Conservation (phyloP, 2,888 invertebrate genomes). For the Drosophila glabriapex region DNA sequence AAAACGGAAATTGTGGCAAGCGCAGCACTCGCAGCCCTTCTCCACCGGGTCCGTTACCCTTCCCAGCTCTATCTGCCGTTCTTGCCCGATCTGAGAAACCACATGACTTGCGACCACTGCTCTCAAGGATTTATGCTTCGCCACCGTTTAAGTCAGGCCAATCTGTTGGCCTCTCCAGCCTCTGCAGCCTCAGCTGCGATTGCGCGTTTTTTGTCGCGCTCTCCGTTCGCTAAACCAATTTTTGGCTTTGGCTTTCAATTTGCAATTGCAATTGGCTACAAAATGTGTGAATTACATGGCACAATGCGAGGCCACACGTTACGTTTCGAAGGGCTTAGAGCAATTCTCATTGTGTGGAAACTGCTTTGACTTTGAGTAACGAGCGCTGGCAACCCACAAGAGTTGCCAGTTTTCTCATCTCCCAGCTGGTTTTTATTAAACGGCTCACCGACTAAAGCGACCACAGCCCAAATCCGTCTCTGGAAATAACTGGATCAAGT, state of each 20-base stretch:
- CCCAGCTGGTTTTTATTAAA: conserved; percentile 38
- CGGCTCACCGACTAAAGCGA: conserved; percentile 6
- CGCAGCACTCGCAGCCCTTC: conserved; percentile 25
- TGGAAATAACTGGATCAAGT: neutral
- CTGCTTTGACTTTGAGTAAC: conserved; percentile 30
- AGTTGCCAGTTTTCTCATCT: conserved; percentile 21
- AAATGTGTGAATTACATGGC: conserved; percentile 53
- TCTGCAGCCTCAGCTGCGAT: conserved; percentile 40
- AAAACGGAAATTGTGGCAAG: conserved; percentile 80
- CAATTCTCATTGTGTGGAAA: conserved; percentile 32
- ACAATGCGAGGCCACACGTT: conserved; percentile 17
- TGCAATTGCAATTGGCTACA: conserved; percentile 56
- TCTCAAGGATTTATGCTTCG: conserved; percentile 73
- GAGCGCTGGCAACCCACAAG: conserved; percentile 1
- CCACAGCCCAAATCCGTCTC: conserved; percentile 12
- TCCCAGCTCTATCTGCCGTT: neutral
- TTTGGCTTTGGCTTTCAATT: conserved; percentile 63
- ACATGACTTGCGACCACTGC: conserved; percentile 60
- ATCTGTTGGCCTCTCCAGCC: conserved; percentile 57
- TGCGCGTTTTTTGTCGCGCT: conserved; percentile 44
- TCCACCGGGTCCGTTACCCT: conserved; percentile 3
- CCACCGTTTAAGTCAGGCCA: conserved; percentile 68
- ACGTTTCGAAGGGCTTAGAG: conserved; percentile 23
- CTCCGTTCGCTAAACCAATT: conserved; percentile 38
- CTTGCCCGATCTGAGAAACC: conserved; percentile 51